Percentiles rank a stretch among this genome's conserved stretches.
These are phyloP conservation scores for Bergia sp. DNA, from an alignment of 92 coral and sea anemone species.

Conservation along the genomic window DNA sequence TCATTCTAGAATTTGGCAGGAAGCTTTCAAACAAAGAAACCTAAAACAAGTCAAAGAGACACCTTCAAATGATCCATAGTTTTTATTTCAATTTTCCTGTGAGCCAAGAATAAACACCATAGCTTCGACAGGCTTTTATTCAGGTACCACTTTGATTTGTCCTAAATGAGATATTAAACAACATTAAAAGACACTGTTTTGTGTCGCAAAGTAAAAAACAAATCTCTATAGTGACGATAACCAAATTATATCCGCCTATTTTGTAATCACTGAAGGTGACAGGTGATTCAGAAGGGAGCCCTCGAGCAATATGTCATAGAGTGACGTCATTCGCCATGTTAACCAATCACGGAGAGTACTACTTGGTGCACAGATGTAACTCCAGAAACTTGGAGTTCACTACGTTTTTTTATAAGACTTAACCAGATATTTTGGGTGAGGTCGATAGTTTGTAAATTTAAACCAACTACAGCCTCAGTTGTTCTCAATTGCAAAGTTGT, in stretches of 20 bases:
- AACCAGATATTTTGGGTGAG: not conserved
- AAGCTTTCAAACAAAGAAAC: no score
- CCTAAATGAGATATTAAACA: not conserved
- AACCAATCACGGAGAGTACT: not conserved
- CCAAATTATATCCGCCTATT: not conserved
- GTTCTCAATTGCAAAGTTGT: not conserved
- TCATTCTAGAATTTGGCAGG: no score
- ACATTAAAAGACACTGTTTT: not conserved
- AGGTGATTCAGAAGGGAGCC: not conserved
- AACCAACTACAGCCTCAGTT: not conserved
- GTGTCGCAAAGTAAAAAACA: not conserved
- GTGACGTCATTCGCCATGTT: conserved; percentile 6
- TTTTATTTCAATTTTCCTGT: no score
- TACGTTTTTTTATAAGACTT: not conserved
- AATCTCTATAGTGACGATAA: not conserved
- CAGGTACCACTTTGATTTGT: not conserved
- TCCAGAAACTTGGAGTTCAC: not conserved
- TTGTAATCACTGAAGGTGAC: conserved; percentile 13
- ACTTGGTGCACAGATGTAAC: conserved; percentile 10
- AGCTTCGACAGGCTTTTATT: not conserved
- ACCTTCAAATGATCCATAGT: no score
- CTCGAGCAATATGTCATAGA: not conserved
- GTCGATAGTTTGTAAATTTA: no score
- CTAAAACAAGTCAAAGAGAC: no score
- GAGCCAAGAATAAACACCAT: no score